Conservation (phyloP, 2,888 invertebrate species). For the Xanthia icteritia region DNA sequence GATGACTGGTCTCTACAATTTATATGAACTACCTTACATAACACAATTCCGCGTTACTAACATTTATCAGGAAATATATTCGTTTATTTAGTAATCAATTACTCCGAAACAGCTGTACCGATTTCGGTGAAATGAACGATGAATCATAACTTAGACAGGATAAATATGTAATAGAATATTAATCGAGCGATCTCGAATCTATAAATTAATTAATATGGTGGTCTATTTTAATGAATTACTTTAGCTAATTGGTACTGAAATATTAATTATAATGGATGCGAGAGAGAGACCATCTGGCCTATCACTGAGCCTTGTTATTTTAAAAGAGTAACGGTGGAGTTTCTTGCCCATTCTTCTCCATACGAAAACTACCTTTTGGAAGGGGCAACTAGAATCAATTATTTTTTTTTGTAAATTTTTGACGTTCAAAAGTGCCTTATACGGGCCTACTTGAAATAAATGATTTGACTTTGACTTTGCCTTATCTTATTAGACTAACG, state of each 20-base stretch:
- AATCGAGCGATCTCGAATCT: slow-evolving; percentile 6
- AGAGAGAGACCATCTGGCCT: neutral
- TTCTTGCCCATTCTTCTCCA: too few relatives aligned
- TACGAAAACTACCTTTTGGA: too few relatives aligned
- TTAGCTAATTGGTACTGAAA: neutral
- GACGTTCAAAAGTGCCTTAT: too few relatives aligned
- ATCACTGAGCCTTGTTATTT: too few relatives aligned
- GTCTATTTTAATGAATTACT: slow-evolving; percentile 12
- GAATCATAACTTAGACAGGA: slow-evolving; percentile 41
- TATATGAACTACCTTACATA: neutral
- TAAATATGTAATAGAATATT: slow-evolving; percentile 41
- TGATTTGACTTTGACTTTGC: too few relatives aligned
- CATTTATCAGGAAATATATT: slow-evolving; percentile 5
- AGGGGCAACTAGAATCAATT: too few relatives aligned
- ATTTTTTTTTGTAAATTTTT: too few relatives aligned
- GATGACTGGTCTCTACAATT: slow-evolving; percentile 1
- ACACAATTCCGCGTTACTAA: neutral
- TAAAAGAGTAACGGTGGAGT: too few relatives aligned
- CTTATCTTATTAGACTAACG: too few relatives aligned
- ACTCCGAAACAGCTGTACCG: slow-evolving; percentile 16
- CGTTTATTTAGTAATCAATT: slow-evolving; percentile 9
- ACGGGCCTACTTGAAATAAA: too few relatives aligned
- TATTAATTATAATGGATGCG: neutral
- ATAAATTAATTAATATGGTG: slow-evolving; percentile 16
- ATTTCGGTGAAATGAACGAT: slow-evolving; percentile 43